Conservation (phyloP, 1,140 invertebrate species). For the Popillia japonica region DNA sequence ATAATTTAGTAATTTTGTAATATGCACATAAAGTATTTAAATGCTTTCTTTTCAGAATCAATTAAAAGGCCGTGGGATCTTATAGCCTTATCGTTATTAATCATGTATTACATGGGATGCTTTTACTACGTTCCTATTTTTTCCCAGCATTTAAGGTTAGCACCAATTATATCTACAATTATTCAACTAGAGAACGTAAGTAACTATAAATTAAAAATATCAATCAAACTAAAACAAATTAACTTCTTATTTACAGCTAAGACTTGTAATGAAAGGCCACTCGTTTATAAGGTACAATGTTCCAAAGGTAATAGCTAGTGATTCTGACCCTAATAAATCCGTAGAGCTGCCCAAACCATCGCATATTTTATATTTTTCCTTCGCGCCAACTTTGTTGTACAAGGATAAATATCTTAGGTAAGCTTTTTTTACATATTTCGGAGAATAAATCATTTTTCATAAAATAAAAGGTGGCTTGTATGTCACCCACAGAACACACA, state of each 20-base stretch:
- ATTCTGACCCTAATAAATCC: constrained; percentile 57
- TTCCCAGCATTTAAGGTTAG: neutral
- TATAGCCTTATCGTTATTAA: neutral
- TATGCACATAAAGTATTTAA: no score
- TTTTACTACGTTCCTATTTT: neutral
- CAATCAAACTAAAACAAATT: neutral
- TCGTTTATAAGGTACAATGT: constrained; percentile 79
- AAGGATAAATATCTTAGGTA: constrained; percentile 83
- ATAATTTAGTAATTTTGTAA: no score
- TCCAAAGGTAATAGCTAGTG: constrained; percentile 62
- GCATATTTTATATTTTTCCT: constrained; percentile 34
- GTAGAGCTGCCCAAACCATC: constrained; percentile 59
- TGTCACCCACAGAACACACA: no score
- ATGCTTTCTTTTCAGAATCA: neutral
- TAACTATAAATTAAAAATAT: neutral
- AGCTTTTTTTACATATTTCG: no score
- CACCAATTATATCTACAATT: neutral
- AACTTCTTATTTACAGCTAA: constrained; percentile 65
- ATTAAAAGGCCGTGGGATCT: neutral
- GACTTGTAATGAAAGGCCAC: constrained; percentile 89
- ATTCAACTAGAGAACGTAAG: neutral
- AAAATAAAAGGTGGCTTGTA: no score
- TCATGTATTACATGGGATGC: neutral
- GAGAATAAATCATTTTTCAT: no score
- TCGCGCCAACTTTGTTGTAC: constrained; percentile 79